phyloP scores from a whole-genome alignment of 37 sponge, comb jelly and placozoan genomes.

The Sycon ciliatum region DNA sequence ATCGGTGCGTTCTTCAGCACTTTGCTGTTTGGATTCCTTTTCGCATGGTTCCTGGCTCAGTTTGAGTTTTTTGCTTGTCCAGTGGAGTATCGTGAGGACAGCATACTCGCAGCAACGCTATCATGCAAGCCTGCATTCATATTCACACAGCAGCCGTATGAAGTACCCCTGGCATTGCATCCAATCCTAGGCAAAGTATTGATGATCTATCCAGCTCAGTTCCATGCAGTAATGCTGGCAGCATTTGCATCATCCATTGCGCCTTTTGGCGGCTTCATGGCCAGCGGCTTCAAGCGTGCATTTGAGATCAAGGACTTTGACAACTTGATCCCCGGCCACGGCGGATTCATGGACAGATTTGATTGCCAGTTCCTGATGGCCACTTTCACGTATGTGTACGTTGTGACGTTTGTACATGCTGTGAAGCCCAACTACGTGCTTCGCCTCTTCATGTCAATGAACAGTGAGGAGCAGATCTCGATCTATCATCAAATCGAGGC shows the following conservation, averaged over 20 bases:
- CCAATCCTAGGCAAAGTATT: not conserved
- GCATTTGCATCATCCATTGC: conserved; percentile 90
- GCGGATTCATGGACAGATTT: conserved; percentile 88
- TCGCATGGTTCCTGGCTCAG: conserved; percentile 52
- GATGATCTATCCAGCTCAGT: conserved; percentile 53
- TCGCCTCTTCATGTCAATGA: not conserved
- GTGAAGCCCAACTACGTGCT: not conserved
- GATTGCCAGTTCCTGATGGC: conserved; percentile 96
- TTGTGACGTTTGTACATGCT: conserved; percentile 51
- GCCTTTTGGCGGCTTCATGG: conserved; percentile 99
- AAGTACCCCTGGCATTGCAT: not conserved
- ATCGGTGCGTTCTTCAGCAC: conserved; percentile 77
- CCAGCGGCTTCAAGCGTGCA: conserved; percentile 94
- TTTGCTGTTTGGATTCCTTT: conserved; percentile 62
- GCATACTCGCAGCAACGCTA: not conserved
- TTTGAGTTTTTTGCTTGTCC: conserved; percentile 35
- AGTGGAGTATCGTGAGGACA: not conserved
- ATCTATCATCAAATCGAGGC: too few species aligned
- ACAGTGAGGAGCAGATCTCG: not conserved
- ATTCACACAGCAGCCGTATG: not conserved
- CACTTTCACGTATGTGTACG: conserved; percentile 87
- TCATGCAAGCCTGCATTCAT: not conserved
- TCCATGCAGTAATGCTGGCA: conserved; percentile 78
- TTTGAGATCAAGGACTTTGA: conserved; percentile 93
- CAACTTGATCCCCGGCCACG: conserved; percentile 95